Evolutionary conservation across 2,113 vertebrate species (phyloP).

Genomic region (Lucifuga dentata): DNA sequence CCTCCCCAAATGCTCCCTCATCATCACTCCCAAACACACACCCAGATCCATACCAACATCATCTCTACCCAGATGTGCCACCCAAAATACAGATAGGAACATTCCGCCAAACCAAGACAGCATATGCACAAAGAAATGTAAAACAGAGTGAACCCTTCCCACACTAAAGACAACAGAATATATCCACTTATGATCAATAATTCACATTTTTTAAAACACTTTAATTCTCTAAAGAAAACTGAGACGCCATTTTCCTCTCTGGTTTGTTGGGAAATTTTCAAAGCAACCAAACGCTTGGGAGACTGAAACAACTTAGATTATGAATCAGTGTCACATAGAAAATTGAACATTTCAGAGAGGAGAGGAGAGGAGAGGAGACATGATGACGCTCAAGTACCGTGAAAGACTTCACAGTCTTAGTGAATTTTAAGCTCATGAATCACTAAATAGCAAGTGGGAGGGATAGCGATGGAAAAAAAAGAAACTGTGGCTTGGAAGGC

Average conservation of each 20-base stretch:
- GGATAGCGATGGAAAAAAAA: background rate
- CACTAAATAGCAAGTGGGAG: background rate
- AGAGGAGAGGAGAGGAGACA: conserved; percentile 11
- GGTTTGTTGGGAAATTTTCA: conserved; percentile 73
- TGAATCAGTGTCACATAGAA: conserved; percentile 45
- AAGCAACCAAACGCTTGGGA: conserved; percentile 45
- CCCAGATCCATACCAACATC: conserved; percentile 2
- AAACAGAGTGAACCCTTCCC: conserved; percentile 32
- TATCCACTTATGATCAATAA: conserved; percentile 82
- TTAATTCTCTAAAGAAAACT: conserved; percentile 77
- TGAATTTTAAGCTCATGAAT: conserved; percentile 6
- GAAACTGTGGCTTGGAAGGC: background rate
- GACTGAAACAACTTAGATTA: conserved; percentile 58
- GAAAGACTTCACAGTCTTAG: too few relatives aligned
- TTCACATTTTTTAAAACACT: conserved; percentile 80
- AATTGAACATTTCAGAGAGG: conserved; percentile 50
- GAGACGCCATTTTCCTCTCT: conserved; percentile 69
- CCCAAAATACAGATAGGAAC: conserved; percentile 19
- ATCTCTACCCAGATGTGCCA: conserved; percentile 5
- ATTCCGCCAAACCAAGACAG: conserved; percentile 10
- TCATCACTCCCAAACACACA: conserved; percentile 1
- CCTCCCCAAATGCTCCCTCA: conserved; percentile 16
- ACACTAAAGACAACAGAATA: conserved; percentile 59
- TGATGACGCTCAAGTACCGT: too few relatives aligned
- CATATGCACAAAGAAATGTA: background rate